Base-by-base conservation (phyloP, 2,797 vertebrate species). In the Denticeps clupeoides region DNA sequence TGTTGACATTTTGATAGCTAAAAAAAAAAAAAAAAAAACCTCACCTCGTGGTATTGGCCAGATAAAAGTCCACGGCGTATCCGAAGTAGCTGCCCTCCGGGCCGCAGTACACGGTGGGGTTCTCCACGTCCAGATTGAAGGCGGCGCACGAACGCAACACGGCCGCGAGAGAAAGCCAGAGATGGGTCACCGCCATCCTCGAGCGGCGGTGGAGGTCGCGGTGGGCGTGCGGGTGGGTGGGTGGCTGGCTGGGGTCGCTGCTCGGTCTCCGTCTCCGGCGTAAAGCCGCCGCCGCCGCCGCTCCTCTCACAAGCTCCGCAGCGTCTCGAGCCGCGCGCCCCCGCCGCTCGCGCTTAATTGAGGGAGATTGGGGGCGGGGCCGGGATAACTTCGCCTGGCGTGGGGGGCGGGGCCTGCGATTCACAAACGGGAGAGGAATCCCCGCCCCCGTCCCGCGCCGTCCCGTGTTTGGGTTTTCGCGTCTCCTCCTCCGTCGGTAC, bases 1-100 rank as follows among this genome's bases (percentile, higher is more conserved):
- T 12, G 35, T 35, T 15, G 16, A 13, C 32, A 16, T 12, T 7
- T 12, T 4, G 13, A 5, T 16, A 33, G 16, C 10, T 26, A 10
- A 35, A 13, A 4, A n/a, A 12, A 9, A 31, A 12, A 8, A 16
- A 28, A 11, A 28, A 6, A 5, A 25, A 31, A 43, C 67, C 87
- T 83, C 64, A 93, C 91, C 87, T 86, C 49, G 75, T 49, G 1
- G 83, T 72, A 18, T 78, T 74, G 7, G 87, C 80, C 71, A 84
- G 78, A 71, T 93, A 92, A 75, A 93, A 94, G 64, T 93, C 90
- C 62, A 91, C 79, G 0, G 90, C 84, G 52, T 90, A 94, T 65
- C 91, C 89, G 65, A 93, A 94, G 63, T 87, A 82, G 76, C 88
- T 91, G 43, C 87, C 87, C 0, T 63, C 60, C 15, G 89, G 82